Base-by-base conservation (phyloP, 1,140 invertebrate genomes). In the Fopius arisanus region DNA sequence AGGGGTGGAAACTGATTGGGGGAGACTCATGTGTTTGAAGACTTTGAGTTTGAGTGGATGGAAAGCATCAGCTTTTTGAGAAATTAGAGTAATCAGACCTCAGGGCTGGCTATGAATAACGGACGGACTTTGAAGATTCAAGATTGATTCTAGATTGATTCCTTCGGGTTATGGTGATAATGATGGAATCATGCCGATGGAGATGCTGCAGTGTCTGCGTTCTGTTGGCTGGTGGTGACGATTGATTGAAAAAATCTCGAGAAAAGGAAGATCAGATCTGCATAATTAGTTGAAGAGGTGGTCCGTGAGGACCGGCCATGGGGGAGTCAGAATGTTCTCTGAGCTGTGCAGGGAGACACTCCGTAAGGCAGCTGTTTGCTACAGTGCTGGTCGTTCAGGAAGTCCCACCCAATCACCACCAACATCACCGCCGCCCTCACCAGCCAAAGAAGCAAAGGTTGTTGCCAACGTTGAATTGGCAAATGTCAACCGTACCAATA, bases 301-400 rank as follows among this genome's bases (percentile, higher is more conserved):
- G 83, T 87, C 81, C 82, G 80, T 75, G 77, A 80, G 80, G 86
- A 81, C 81, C 80, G 82, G 84, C 84, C 86, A 88, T 88, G 87
- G 89, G 83, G 85, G 82, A 86, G 82, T 79, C 83, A 86, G 82
- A 77, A 91, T 91, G 90, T 91, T 90, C 86, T 90, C 90, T 80
- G 90, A 91, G 86, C 87, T 91, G 80, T 91, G 90, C 84, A 89
- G 90, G 82, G 90, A 91, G 87, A 90, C 90, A 75, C 86, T 91
- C 82, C 89, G 89, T 80, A 89, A 90, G 83, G 90, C 90, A 76
- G 85, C 87, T 70, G 86, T 88, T 78, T 87, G 81, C 82, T 88
- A 87, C 86, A 87, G 82, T 83, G 84, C 85, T 82, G 86, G 84
- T 80, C 86, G 84, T 77, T 78, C 84, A 78, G 82, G 77, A 81